phyloP scores from a whole-genome alignment of 2,888 invertebrate genomes.

The Acanthoscelides obtectus region DNA sequence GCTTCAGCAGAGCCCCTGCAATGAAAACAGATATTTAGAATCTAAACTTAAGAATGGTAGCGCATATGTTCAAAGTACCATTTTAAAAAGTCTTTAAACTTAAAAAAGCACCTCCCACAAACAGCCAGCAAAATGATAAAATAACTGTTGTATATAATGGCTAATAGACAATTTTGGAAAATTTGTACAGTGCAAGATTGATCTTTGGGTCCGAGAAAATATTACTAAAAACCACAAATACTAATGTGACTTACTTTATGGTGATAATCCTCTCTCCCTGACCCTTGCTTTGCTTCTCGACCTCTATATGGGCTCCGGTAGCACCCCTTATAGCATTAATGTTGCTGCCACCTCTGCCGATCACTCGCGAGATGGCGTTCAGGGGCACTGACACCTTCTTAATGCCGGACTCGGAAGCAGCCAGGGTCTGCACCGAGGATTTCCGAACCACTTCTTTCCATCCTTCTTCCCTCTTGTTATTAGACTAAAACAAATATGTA shows the following conservation, averaged over 20 bases:
- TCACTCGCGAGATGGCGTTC: conserved; percentile 93
- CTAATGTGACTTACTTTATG: conserved; percentile 70
- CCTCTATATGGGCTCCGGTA: conserved; percentile 97
- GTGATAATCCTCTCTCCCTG: conserved; percentile 93
- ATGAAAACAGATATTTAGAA: conserved; percentile 4
- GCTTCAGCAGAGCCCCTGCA: conserved; percentile 82
- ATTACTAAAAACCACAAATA: too few relatives aligned
- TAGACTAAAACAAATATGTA: conserved; percentile 39
- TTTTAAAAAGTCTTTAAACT: too few relatives aligned
- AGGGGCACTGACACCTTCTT: conserved; percentile 94
- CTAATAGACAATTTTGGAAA: too few relatives aligned
- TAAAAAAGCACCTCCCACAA: too few relatives aligned
- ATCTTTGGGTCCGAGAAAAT: too few relatives aligned
- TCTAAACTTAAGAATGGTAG: neutral
- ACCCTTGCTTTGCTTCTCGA: conserved; percentile 94
- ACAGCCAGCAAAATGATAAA: too few relatives aligned
- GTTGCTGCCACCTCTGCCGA: conserved; percentile 95
- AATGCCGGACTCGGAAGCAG: conserved; percentile 53
- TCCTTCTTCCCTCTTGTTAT: conserved; percentile 76
- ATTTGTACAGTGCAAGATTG: too few relatives aligned
- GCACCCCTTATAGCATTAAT: conserved; percentile 96
- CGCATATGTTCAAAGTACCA: too few relatives aligned
- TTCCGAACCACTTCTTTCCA: conserved; percentile 78
- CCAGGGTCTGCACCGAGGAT: conserved; percentile 52
- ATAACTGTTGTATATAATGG: too few relatives aligned